Evolutionary conservation across 2,113 vertebrate genomes (phyloP).

Genomic region (Bagarius yarrelli): DNA sequence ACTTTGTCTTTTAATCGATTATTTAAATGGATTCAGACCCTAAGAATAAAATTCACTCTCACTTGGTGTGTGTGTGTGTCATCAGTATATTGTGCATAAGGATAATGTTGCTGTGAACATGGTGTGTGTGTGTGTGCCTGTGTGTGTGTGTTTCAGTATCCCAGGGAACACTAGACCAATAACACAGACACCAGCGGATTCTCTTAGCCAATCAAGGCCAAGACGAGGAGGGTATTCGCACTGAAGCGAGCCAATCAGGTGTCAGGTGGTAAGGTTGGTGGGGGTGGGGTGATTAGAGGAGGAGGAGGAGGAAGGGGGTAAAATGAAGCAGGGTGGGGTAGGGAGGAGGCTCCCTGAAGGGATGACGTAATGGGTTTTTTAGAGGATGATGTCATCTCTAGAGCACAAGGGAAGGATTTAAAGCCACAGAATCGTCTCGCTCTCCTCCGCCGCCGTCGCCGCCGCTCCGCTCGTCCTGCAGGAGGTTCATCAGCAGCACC

Average conservation of each 20-base stretch:
- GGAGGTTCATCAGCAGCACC: background rate
- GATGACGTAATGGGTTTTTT: slow-evolving; percentile 81
- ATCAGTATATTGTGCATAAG: background rate
- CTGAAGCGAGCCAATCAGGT: slow-evolving; percentile 50
- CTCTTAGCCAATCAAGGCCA: slow-evolving; percentile 53
- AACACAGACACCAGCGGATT: slow-evolving; percentile 8
- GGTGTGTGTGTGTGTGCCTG: slow-evolving; percentile 5
- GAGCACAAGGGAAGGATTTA: slow-evolving; percentile 49
- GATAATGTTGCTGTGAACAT: slow-evolving; percentile 7
- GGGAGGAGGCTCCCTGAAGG: slow-evolving; percentile 68
- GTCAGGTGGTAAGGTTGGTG: background rate
- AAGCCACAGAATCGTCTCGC: slow-evolving; percentile 36
- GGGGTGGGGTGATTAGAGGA: background rate
- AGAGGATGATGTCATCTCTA: slow-evolving; percentile 79
- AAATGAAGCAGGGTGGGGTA: slow-evolving; percentile 55
- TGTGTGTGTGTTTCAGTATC: slow-evolving; percentile 26
- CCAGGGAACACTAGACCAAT: slow-evolving; percentile 40
- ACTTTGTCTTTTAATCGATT: background rate
- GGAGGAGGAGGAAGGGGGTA: slow-evolving; percentile 20
- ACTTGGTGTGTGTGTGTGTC: background rate
- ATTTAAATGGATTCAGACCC: too few species aligned
- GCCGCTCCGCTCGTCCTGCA: background rate
- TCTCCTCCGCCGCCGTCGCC: background rate
- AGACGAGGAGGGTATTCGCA: slow-evolving; percentile 53
- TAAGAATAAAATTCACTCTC: too few species aligned